phyloP scores from a whole-genome alignment of 1,140 invertebrate species.

The Zophobas atratus region DNA sequence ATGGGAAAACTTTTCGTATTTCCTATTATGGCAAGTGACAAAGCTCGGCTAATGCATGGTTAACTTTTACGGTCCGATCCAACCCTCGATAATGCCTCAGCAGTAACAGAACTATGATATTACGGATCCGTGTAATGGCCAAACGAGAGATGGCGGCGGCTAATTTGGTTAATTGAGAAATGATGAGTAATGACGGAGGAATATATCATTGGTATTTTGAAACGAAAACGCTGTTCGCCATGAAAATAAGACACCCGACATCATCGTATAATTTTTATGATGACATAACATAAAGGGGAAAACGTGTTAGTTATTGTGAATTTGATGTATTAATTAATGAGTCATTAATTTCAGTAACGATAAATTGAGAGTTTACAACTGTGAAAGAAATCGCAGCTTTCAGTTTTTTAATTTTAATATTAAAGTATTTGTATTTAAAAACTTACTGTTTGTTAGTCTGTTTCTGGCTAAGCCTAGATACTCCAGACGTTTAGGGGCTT shows the following conservation, averaged over 20 bases:
- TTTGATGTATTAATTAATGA: conserved; percentile 38
- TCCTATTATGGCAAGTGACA: conserved; percentile 34
- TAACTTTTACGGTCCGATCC: conserved; percentile 36
- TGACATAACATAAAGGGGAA: conserved; percentile 46
- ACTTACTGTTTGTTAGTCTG: conserved; percentile 45
- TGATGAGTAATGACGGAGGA: conserved; percentile 63
- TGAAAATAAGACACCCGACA: conserved; percentile 59
- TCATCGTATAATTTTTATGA: conserved; percentile 55
- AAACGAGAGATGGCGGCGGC: conserved; percentile 46
- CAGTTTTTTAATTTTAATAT: background rate
- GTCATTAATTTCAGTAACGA: conserved; percentile 8
- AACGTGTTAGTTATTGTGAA: conserved; percentile 20
- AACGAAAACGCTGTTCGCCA: conserved; percentile 61
- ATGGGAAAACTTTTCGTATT: conserved; percentile 40
- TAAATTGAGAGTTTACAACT: background rate
- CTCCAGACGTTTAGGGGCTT: conserved; percentile 50
- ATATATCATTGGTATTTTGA: conserved; percentile 62
- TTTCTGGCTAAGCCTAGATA: conserved; percentile 55
- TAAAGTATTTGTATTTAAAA: background rate
- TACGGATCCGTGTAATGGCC: conserved; percentile 54
- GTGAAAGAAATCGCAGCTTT: too few species aligned
- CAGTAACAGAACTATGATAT: conserved; percentile 46
- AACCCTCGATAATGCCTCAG: conserved; percentile 37
- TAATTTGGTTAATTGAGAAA: conserved; percentile 56
- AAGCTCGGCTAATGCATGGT: conserved; percentile 3